Evolutionary conservation across 2,113 vertebrate species (phyloP), one percentile per base, ranked within the genome.

Genomic region (Anguilla rostrata): DNA sequence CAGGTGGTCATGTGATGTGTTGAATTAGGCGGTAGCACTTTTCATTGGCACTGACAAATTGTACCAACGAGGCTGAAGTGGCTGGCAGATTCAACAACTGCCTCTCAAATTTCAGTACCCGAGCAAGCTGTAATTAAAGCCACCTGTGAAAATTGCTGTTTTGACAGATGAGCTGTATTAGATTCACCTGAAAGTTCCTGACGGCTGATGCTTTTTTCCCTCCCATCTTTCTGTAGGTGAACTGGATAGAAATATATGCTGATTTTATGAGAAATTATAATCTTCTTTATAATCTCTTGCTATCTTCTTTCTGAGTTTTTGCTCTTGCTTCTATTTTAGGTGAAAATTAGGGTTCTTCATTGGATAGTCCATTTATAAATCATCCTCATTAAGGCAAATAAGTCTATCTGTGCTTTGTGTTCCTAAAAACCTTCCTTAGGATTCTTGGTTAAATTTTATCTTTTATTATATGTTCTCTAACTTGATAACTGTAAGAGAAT

Each of bases 71-170:
- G 89, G 85, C 85, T 89, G 81, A 91, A 90, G 87, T 87, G 89
- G 84, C 83, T 91, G 90, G 92, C 91, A 91, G 79, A 85, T 81
- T 86, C 86, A 87, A 90, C 87, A 91, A 92, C 86, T 87, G 90
- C 75, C 79, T 82, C 87, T 90, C 87, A 88, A 83, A 88, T 90
- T 87, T 86, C 85, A 84, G 83, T 83, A 83, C 83, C 81, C 83
- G 81, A 75, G 18, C 63, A 88, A 88, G 90, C 81, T 71, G 53
- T 16, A 56, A 79, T 66, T 89, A 87, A 87, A 90, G 90, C 90
- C 88, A 90, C 89, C 90, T 85, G 88, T 80, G 66, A 87, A 87
- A 89, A 83, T 71, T 90, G 86, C 89, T 88, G 88, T 90, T 88
- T 83, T 82, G 87, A 46, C 88, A 85, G 86, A 84, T 84, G 87